phyloP scores from a whole-genome alignment of 2,888 invertebrate species.

The Pharmacophagus antenor region DNA sequence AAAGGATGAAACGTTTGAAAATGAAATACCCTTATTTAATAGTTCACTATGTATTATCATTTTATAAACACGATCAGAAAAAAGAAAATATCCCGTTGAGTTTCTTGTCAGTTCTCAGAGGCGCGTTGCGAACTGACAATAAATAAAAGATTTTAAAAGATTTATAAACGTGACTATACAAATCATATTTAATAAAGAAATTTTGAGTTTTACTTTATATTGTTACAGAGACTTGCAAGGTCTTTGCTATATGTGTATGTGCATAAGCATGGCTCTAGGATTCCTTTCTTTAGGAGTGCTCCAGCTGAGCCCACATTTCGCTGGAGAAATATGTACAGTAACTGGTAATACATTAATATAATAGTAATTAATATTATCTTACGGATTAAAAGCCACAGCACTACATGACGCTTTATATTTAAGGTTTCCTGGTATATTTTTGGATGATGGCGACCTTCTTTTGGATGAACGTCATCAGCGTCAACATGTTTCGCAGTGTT shows the following conservation, averaged over 20 bases:
- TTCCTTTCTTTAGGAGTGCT: constrained; percentile 81
- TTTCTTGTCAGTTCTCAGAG: too few relatives aligned
- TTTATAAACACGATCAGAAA: too few relatives aligned
- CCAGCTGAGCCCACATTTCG: constrained; percentile 68
- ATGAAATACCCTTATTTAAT: too few relatives aligned
- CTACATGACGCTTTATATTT: constrained; percentile 30
- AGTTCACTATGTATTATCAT: too few relatives aligned
- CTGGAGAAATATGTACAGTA: constrained; percentile 67
- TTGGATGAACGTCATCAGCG: constrained; percentile 85
- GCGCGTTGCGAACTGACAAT: too few relatives aligned
- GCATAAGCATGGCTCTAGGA: constrained; percentile 80
- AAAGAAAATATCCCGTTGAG: too few relatives aligned
- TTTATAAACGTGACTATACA: too few relatives aligned
- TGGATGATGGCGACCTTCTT: constrained; percentile 86
- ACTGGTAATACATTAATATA: constrained; percentile 61
- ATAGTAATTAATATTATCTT: not conserved
- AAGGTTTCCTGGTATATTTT: constrained; percentile 81
- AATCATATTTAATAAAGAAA: too few relatives aligned
- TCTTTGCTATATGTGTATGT: constrained; percentile 82
- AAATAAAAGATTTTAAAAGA: too few relatives aligned
- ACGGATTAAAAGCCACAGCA: not conserved
- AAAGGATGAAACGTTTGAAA: too few relatives aligned
- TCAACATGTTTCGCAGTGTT: constrained; percentile 84
- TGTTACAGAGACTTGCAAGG: constrained; percentile 81
- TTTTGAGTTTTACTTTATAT: too few relatives aligned